phyloP scores from a whole-genome alignment of 2,113 vertebrate species.

The Macheiramphus alcinus region DNA sequence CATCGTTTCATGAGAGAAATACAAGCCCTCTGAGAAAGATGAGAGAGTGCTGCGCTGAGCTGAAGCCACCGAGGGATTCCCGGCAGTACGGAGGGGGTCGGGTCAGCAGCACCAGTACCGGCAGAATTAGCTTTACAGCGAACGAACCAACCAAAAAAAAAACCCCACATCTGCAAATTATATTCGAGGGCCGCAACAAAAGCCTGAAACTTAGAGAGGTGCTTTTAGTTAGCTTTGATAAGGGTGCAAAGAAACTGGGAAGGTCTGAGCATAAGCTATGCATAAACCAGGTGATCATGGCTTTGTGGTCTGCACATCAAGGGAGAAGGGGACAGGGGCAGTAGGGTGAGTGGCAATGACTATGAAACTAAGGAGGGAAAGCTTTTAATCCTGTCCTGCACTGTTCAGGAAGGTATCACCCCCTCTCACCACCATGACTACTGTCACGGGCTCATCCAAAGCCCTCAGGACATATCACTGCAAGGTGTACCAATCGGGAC shows the following conservation, averaged over 20 bases:
- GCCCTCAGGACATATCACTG: background rate
- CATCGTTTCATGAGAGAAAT: background rate
- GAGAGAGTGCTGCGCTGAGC: background rate
- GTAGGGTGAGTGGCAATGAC: background rate
- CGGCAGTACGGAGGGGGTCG: rapidly evolving
- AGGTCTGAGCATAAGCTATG: background rate
- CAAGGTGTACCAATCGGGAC: background rate
- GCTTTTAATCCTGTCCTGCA: background rate
- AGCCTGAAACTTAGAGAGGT: background rate
- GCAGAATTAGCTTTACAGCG: background rate
- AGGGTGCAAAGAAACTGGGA: background rate
- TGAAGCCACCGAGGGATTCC: background rate
- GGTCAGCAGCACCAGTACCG: background rate
- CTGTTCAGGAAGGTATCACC: background rate
- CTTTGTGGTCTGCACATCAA: background rate
- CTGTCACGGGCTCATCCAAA: background rate
- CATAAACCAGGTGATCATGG: background rate
- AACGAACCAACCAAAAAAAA: background rate
- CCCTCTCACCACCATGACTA: background rate
- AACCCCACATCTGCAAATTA: background rate
- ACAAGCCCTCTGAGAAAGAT: constrained; percentile 23
- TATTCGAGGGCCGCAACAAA: background rate
- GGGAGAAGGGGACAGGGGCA: background rate
- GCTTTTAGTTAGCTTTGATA: background rate
- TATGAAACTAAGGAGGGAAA: background rate